Evolutionary conservation across 2,113 vertebrate genomes (phyloP), one percentile per base, ranked within the genome.

Genomic region (Pelvicachromis taeniatus): DNA sequence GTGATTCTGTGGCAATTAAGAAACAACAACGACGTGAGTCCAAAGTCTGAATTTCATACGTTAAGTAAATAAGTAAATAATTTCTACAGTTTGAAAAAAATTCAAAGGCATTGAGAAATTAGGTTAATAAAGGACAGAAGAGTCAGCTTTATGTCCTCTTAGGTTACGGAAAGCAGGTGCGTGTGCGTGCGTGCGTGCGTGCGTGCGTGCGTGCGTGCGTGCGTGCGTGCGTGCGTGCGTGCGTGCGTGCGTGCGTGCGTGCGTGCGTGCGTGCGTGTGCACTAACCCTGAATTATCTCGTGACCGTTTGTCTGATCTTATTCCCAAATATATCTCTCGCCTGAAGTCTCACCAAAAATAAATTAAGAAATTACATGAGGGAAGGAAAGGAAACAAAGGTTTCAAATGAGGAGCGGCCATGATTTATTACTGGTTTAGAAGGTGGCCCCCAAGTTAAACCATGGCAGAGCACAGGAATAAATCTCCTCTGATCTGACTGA

Each of bases 371-470:
- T 87, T 89, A 81, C 80, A 92, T 77, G 59, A 82, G 87, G 78
- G 85, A 89, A 63, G 80, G 61, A 11, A 9, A 75, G 82, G 85
- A 91, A 82, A 93, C 88, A 94, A 87, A 93, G 82, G 85, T 87
- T 87, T 75, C 42, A 77, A 26, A 77, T 70, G 80, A 81, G 83
- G 78, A 90, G 87, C 83, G 45, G 52, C 19, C 63, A 52, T 94
- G 95, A 96, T 96, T 95, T 94, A 95, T 95, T 78, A 85, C 86
- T 84, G 89, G 91, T 91, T 95, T 93, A 93, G 86, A 87, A 91
- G 90, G 91, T 85, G 87, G 77, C 87, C 90, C 93, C 85, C 77
- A 86, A 93, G 94, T 95, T 93, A 93, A 93, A 93, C 87, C 88
- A 68, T 81, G 78, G 87, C 87, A 90, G 84, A 83, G 84, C 80